A percentile compares a stretch with the other conserved stretches of the same genome.
Conservation (phyloP, 2,888 invertebrate genomes). For the Calameuta filiformis region DNA sequence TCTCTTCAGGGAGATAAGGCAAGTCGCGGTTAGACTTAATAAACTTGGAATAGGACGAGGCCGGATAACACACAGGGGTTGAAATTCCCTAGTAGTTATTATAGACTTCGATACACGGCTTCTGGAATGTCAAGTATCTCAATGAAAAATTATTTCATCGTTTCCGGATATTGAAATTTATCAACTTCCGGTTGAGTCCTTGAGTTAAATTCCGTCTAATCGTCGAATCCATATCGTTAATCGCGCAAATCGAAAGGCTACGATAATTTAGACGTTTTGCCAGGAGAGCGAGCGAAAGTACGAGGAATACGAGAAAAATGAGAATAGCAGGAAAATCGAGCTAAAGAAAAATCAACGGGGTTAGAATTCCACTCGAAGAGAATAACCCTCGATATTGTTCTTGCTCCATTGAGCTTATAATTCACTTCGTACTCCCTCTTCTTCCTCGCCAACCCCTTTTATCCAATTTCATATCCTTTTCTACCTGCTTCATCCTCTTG, state of each 20-base stretch:
- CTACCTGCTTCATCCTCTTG: neutral
- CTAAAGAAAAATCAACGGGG: neutral
- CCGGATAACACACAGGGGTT: neutral
- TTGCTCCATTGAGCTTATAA: slow-evolving; percentile 6
- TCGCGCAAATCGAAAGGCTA: neutral
- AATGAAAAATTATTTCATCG: neutral
- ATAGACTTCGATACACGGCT: neutral
- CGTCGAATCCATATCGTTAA: neutral
- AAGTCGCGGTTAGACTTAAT: slow-evolving; percentile 54
- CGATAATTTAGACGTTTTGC: neutral
- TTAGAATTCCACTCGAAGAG: neutral
- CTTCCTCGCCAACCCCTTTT: neutral
- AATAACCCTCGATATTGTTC: slow-evolving; percentile 26
- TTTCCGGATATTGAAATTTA: neutral
- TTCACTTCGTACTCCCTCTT: neutral
- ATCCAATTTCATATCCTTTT: neutral
- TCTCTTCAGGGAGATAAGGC: slow-evolving; percentile 41
- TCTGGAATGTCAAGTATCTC: neutral
- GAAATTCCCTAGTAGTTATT: neutral
- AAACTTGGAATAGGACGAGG: slow-evolving; percentile 42
- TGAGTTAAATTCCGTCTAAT: neutral
- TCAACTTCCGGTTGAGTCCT: neutral
- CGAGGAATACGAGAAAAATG: neutral
- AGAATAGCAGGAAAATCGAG: neutral
- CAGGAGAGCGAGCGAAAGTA: neutral